A percentile compares a stretch with the other conserved stretches of the same genome.
These are phyloP conservation scores for Formicarius rufipectus DNA, from an alignment of 2,113 vertebrate species.

Conservation along the genomic window DNA sequence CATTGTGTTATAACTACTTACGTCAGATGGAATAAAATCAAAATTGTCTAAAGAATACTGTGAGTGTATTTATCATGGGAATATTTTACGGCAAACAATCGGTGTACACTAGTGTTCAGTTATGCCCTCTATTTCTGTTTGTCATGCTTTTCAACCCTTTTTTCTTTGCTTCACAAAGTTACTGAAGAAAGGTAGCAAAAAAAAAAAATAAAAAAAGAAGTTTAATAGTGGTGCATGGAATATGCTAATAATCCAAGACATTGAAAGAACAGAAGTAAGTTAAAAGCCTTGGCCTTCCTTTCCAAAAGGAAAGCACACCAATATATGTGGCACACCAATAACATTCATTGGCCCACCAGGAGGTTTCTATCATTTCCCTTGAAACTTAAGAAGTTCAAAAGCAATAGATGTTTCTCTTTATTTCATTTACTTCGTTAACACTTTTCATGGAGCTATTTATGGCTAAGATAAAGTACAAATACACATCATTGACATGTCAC, in stretches of 20 bases:
- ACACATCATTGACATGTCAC: neutral
- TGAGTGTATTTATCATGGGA: neutral
- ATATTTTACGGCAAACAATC: neutral
- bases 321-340: fast-evolving
- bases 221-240: neutral
- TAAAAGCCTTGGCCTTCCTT: neutral
- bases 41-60: neutral
- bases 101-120: neutral
- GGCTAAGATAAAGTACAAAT: neutral
- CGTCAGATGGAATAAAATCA: neutral
- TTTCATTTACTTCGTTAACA: neutral
- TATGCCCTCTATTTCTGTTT: neutral
- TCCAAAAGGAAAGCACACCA: too few species aligned
- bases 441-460: neutral
- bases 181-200: neutral
- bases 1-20: neutral
- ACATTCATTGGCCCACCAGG: fast-evolving
- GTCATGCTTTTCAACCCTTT: neutral
- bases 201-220: neutral
- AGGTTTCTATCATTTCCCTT: neutral
- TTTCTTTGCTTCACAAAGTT: neutral
- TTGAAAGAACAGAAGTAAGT: neutral
- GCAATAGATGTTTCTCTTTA: neutral
- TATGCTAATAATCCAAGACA: neutral
- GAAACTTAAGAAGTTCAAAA: neutral